Conservation (phyloP, 2,888 invertebrate species). For the Cynaeus angustus region DNA sequence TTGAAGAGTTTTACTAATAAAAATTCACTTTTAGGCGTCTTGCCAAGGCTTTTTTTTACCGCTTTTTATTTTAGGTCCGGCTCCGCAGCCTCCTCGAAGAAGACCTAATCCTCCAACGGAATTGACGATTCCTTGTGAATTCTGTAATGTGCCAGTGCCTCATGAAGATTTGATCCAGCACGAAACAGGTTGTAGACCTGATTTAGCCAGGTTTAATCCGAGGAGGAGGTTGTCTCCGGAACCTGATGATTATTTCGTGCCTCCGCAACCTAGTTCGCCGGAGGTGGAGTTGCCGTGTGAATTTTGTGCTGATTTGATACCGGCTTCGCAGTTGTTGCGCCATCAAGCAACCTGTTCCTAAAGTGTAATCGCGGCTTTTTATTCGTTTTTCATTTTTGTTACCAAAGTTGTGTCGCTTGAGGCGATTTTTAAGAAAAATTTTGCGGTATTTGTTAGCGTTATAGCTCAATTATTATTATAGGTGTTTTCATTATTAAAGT, state of each 20-base stretch:
- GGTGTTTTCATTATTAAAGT: too few relatives aligned
- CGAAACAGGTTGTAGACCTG: conserved; percentile 72
- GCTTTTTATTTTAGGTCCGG: conserved; percentile 59
- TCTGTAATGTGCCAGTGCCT: conserved; percentile 73
- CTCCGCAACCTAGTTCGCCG: conserved; percentile 62
- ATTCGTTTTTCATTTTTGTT: background rate
- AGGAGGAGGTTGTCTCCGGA: conserved; percentile 59
- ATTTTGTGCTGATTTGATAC: conserved; percentile 74
- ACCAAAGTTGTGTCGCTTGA: too few relatives aligned
- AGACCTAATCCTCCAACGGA: conserved; percentile 74
- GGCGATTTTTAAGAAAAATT: too few relatives aligned
- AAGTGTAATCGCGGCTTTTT: conserved; percentile 18
- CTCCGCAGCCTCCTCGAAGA: conserved; percentile 73
- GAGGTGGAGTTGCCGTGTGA: conserved; percentile 76
- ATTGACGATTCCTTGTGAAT: conserved; percentile 74
- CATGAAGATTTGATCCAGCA: conserved; percentile 73
- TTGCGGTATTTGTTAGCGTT: too few relatives aligned
- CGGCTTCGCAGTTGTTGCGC: conserved; percentile 73
- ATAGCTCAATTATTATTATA: too few relatives aligned
- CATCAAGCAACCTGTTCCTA: conserved; percentile 73
- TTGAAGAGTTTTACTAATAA: conserved; percentile 11
- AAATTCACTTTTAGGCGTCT: conserved; percentile 20
- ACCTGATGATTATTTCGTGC: conserved; percentile 60
- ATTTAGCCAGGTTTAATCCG: conserved; percentile 67
- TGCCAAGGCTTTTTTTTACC: background rate